These are phyloP conservation scores for Epizoanthus fatuus DNA, from an alignment of 92 coral and sea anemone species.

Conservation along the genomic window DNA sequence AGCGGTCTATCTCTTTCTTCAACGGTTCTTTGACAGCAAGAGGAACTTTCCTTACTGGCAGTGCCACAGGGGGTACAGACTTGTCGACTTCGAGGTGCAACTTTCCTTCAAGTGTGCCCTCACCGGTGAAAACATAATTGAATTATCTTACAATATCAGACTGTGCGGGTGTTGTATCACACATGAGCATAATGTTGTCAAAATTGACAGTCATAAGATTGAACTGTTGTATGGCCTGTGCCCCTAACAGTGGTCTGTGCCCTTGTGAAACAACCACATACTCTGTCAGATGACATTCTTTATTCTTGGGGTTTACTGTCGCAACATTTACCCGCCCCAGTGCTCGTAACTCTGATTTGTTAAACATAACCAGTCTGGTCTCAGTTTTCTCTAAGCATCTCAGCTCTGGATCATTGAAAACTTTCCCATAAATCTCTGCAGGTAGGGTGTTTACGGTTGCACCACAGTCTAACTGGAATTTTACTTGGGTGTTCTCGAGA, in stretches of 20 bases:
- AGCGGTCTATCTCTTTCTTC: slow-evolving; percentile 57
- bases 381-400: too few species aligned
- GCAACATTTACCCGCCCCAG: slow-evolving; percentile 17
- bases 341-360: too few species aligned
- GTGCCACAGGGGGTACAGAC: slow-evolving; percentile 44
- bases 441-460: too few species aligned
- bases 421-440: too few species aligned
- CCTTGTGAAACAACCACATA: background rate
- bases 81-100: slow-evolving; percentile 60
- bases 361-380: too few species aligned
- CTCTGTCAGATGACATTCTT: background rate
- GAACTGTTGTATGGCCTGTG: slow-evolving; percentile 50
- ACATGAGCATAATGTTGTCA: slow-evolving; percentile 19
- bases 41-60: slow-evolving; percentile 58
- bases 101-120: slow-evolving; percentile 49
- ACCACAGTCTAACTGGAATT: too few species aligned
- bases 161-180: background rate
- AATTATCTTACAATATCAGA: slow-evolving; percentile 22
- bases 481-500: too few species aligned
- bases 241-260: slow-evolving; percentile 51
- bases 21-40: slow-evolving; percentile 53
- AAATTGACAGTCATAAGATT: slow-evolving; percentile 44
- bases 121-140: slow-evolving; percentile 59
- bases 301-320: slow-evolving; percentile 52
- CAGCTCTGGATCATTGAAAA: too few species aligned